A percentile compares a stretch with the other conserved stretches of the same genome.
Evolutionary conservation across 2,797 vertebrate genomes (phyloP).

Genomic region (Melanotaenia boesemani): DNA sequence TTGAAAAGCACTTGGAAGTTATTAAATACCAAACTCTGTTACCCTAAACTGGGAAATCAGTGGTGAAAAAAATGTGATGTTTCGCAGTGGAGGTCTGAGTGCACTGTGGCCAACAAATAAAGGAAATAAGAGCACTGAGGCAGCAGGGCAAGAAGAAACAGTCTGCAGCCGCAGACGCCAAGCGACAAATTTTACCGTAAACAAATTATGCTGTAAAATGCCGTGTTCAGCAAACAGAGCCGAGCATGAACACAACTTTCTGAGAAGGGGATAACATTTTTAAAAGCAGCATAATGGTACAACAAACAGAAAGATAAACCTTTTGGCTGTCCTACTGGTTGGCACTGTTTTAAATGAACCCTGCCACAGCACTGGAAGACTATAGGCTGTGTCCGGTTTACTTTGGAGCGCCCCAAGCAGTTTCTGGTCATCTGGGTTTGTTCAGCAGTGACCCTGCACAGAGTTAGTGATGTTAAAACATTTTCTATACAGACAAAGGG

Average conservation of each 20-base stretch:
- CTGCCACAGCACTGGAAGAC: constrained; percentile 51
- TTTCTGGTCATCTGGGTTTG: constrained; percentile 77
- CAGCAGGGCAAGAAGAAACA: not conserved
- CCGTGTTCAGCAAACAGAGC: constrained; percentile 7
- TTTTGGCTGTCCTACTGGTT: constrained; percentile 37
- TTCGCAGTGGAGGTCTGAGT: not conserved
- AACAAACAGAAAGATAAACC: constrained; percentile 55
- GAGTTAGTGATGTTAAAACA: constrained; percentile 68
- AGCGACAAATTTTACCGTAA: constrained; percentile 27
- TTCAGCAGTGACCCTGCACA: constrained; percentile 76
- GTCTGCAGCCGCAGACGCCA: not conserved
- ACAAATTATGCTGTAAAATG: constrained; percentile 28
- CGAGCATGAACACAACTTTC: constrained; percentile 1
- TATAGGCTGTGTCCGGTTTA: constrained; percentile 66
- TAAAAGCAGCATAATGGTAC: constrained; percentile 31
- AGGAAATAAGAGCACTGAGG: constrained; percentile 4
- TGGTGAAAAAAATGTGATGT: not conserved
- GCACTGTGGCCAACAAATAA: not conserved
- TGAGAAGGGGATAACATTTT: constrained; percentile 8
- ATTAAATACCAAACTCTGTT: not conserved
- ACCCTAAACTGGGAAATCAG: not conserved
- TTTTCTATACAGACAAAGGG: constrained; percentile 43
- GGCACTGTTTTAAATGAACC: constrained; percentile 61
- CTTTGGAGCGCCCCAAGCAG: constrained; percentile 72
- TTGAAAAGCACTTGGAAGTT: not conserved